Base-by-base conservation (phyloP, 2,888 invertebrate genomes). In the Listrodromus nycthemerus region DNA sequence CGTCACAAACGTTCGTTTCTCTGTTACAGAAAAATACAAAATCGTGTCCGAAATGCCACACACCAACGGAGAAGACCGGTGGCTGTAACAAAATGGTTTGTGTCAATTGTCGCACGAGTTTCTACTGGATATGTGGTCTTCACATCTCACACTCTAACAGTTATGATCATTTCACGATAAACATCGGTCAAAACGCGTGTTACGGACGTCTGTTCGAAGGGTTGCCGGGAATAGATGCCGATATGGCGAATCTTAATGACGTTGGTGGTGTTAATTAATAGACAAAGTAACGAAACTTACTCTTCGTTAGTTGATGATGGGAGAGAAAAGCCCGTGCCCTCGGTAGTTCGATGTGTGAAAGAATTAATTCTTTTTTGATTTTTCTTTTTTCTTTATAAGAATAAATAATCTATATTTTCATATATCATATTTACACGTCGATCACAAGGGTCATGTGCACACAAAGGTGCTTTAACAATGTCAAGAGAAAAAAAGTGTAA, bases 71-170 rank as follows among this genome's bases (percentile, higher is more conserved):
- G 41, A 91, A 89, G 77, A 83, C 76, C 8, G 81, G 65, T 3
- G 90, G 90, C 2, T 91, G 89, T 63, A 91, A 91, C 75, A 86
- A 88, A 82, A 89, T 91, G 85, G 74, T 6, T 0, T 91, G 91
- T 50, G 27, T 0, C 16, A 37, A 87, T 45, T 91, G 90, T 19
- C 70, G 85, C 21, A 77, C 76, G 19, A 10, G 27, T 1, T 90
- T 91, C 52, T 91, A 90, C 61, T 91, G 91, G 91, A 24, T 91
- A 0, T 91, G 90, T 58, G 89, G 88, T 1, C 0, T 6, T 0
- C 66, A 80, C 4, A 90, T 91, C 24, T 75, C 70, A 0, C 27
- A 19, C 0, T 0, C 19, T 37, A 81, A 91, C 75, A 19, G 87
- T 5, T 92, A 91, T 70, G 84, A 86, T 0, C 92, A 91, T 55